These are phyloP conservation scores for Mustela lutreola DNA, from an alignment of 2,113 vertebrate species.

Conservation along the genomic window DNA sequence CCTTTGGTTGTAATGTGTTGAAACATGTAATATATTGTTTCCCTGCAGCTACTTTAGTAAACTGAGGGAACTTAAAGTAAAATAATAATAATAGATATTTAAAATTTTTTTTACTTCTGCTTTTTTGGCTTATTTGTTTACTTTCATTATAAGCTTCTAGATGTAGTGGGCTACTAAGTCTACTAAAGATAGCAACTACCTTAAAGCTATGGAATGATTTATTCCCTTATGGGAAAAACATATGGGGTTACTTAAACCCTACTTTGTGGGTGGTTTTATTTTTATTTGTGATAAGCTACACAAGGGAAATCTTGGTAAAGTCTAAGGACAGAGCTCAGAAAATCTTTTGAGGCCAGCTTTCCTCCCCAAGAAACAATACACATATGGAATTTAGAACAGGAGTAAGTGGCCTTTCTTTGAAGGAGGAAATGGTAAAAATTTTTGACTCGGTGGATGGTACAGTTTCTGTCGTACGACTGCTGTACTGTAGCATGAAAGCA, in stretches of 20 bases:
- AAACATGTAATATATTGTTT: neutral
- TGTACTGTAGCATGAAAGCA: neutral
- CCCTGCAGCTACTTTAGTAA: conserved; percentile 51
- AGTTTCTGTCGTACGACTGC: neutral
- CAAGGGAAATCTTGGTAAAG: conserved; percentile 25
- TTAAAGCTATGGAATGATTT: conserved; percentile 33
- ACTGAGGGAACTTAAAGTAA: conserved; percentile 25
- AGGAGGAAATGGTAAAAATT: neutral
- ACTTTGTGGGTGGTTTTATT: neutral
- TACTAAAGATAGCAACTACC: neutral
- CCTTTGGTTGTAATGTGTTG: neutral
- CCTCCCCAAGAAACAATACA: neutral
- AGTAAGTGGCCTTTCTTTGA: neutral
- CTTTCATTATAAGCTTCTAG: conserved; percentile 40
- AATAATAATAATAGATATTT: conserved; percentile 28
- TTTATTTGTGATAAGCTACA: conserved; percentile 42
- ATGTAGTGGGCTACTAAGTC: neutral
- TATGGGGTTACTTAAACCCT: neutral
- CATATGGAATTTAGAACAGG: neutral
- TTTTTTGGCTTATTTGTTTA: conserved; percentile 49
- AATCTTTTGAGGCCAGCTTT: conserved; percentile 52
- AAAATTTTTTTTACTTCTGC: neutral
- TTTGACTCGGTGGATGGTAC: neutral
- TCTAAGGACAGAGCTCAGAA: neutral
- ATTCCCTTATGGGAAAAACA: neutral